A percentile compares a stretch with the other conserved stretches of the same genome.
These are phyloP conservation scores for Gila robusta DNA, from an alignment of 2,797 vertebrate genomes.

Conservation along the genomic window DNA sequence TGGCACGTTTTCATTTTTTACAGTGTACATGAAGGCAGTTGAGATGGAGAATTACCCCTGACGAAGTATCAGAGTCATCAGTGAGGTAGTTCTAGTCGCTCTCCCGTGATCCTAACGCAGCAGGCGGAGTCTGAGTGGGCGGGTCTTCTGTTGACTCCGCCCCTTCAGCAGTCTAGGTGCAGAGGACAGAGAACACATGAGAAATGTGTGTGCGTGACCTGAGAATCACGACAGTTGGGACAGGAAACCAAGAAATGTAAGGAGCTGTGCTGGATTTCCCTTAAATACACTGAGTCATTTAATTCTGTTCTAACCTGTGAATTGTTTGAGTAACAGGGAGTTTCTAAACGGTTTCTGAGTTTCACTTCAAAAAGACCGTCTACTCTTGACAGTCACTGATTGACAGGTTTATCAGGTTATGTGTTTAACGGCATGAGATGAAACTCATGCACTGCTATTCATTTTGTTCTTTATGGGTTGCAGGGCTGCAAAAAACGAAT, in stretches of 20 bases:
- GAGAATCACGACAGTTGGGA: slow-evolving; percentile 76
- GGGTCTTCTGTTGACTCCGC: slow-evolving; percentile 69
- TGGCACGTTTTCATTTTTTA: neutral
- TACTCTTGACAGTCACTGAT: neutral
- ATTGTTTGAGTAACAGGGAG: slow-evolving; percentile 61
- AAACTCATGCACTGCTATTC: neutral
- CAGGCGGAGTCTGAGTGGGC: slow-evolving; percentile 65
- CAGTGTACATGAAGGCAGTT: slow-evolving; percentile 29
- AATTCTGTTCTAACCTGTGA: slow-evolving; percentile 59
- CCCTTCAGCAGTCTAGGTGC: slow-evolving; percentile 60
- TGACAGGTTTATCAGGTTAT: slow-evolving; percentile 1
- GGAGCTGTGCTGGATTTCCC: slow-evolving; percentile 79
- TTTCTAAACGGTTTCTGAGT: slow-evolving; percentile 57
- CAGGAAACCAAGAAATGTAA: slow-evolving; percentile 82
- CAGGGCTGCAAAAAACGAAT: neutral
- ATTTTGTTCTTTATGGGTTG: neutral
- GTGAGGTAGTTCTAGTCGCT: slow-evolving; percentile 51
- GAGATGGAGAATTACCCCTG: slow-evolving; percentile 30
- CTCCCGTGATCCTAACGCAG: slow-evolving; percentile 71
- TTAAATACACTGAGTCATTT: slow-evolving; percentile 81
- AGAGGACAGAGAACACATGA: slow-evolving; percentile 27
- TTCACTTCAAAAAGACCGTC: slow-evolving; percentile 35
- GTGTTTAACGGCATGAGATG: neutral
- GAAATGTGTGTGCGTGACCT: slow-evolving; percentile 39
- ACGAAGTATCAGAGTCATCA: neutral